phyloP scores from a whole-genome alignment of 2,113 vertebrate species.

The Psammodynastes pulverulentus region DNA sequence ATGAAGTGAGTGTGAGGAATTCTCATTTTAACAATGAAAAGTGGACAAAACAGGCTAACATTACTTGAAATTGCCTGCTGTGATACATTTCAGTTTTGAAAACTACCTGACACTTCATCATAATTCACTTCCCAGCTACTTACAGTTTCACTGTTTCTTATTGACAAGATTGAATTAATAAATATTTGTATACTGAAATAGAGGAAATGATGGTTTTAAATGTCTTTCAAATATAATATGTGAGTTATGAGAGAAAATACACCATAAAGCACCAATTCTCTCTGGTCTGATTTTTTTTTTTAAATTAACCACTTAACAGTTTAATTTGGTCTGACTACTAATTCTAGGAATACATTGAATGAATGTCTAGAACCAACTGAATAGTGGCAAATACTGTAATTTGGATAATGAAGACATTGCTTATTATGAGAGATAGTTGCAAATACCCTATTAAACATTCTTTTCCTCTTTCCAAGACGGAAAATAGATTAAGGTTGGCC shows the following conservation, averaged over 20 bases:
- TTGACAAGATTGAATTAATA: background rate
- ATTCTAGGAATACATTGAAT: background rate
- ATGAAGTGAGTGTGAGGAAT: conserved; percentile 68
- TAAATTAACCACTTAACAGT: background rate
- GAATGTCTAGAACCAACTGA: background rate
- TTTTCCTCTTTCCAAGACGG: background rate
- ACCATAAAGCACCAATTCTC: background rate
- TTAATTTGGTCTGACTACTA: background rate
- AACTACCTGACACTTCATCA: background rate
- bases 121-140: background rate
- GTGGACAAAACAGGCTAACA: fast-evolving
- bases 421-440: background rate
- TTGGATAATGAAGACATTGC: background rate
- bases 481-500: background rate
- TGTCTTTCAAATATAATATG: background rate
- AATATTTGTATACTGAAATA: background rate
- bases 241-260: background rate
- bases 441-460: background rate
- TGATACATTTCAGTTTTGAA: background rate
- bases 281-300: background rate
- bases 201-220: background rate
- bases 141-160: background rate
- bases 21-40: background rate
- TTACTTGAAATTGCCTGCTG: background rate
- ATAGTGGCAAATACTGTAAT: background rate